Conservation (phyloP, 1,140 invertebrate genomes). For the Papilio dardanus region DNA sequence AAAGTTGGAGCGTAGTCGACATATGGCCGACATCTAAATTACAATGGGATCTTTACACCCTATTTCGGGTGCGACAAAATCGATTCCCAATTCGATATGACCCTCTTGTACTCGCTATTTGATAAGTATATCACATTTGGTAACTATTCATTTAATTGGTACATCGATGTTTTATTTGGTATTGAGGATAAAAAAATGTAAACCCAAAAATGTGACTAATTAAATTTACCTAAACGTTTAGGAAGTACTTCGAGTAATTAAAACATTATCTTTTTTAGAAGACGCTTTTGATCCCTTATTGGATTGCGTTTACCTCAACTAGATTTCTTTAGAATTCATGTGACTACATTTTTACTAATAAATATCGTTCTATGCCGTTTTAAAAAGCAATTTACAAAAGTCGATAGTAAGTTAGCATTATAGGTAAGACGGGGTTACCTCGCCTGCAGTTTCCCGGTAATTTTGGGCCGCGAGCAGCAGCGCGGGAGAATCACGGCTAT, state of each 20-base stretch:
- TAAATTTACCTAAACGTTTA: too few species aligned
- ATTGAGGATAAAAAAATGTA: slow-evolving; percentile 7
- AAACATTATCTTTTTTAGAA: too few species aligned
- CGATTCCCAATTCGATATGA: slow-evolving; percentile 77
- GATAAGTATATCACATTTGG: slow-evolving; percentile 57
- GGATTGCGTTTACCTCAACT: too few species aligned
- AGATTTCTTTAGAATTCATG: too few species aligned
- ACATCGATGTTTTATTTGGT: slow-evolving; percentile 3
- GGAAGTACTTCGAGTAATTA: too few species aligned
- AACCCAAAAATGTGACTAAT: background rate
- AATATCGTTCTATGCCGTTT: slow-evolving; percentile 38
- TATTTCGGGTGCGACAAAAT: slow-evolving; percentile 78
- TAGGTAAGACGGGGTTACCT: slow-evolving; percentile 56
- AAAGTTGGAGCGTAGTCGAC: slow-evolving; percentile 52
- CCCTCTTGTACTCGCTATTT: slow-evolving; percentile 67
- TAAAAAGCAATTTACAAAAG: slow-evolving; percentile 50
- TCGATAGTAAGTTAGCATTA: slow-evolving; percentile 58
- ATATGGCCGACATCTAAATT: slow-evolving; percentile 75
- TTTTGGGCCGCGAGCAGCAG: slow-evolving; percentile 73
- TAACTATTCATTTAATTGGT: slow-evolving; percentile 38
- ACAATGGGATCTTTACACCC: slow-evolving; percentile 77
- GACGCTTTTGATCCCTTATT: too few species aligned
- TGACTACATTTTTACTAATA: too few species aligned
- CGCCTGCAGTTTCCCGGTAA: slow-evolving; percentile 77
- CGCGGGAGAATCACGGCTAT: slow-evolving; percentile 76